Base-by-base conservation (phyloP, 2,888 invertebrate species). In the Leuctra nigra region DNA sequence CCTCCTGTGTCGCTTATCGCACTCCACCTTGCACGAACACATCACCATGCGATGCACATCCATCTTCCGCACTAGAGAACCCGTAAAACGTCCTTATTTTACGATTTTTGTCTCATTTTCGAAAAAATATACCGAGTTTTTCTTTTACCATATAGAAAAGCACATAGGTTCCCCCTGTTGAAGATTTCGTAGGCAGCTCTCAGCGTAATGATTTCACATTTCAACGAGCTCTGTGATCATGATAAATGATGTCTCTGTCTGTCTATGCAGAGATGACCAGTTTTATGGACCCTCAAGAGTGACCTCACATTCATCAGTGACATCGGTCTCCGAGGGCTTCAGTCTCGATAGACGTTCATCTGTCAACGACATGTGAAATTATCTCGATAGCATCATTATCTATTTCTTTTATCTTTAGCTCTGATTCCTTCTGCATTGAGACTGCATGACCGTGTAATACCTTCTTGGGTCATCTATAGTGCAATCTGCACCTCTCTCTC, bases 11-110 rank as follows among this genome's bases (percentile, higher is more conserved):
- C n/a, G n/a, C n/a, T n/a, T n/a, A 13, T n/a, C n/a, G n/a, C n/a
- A 29, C 29, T 11, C 29, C 29, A 6, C 29, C 7, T 11, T n/a
- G 41, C 2, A 11, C 41, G 20, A 29, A 11, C 41, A 18, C 50
- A 35, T 50, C 50, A n/a, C n/a, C n/a, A n/a, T n/a, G n/a, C n/a
- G n/a, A n/a, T n/a, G n/a, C n/a, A n/a, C 22, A 50, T 50, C 50
- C 23, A 11, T 18, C 50, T 50, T 50, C n/a, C n/a, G n/a, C 50
- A 50, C 35, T 50, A 20, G 35, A 33, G 50, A 35, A 50, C 33
- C 33, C 50, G 23, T 50, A 50, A 50, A 50, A 33, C 35, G 36
- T 50, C 33, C 35, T 50, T 50, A 50, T 18, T 50, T 50, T 22
- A 33, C 50, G 50, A 50, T 50, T 50, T 50, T 47, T 11, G 35